Base-by-base conservation (phyloP, 1,140 invertebrate species). In the Eurosta solidaginis region DNA sequence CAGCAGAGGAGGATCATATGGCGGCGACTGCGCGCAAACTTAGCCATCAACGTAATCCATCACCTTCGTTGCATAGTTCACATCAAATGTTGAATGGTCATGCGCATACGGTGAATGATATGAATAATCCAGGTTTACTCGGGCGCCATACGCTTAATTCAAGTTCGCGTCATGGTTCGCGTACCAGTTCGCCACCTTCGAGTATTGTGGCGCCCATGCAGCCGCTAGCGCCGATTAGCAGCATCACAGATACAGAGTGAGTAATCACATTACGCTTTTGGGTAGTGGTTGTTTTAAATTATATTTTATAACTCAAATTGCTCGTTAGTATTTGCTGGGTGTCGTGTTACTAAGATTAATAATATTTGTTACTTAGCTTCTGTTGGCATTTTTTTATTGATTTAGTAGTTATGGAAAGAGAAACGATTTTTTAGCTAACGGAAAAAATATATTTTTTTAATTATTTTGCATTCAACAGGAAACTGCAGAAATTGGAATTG, bases 211-310 rank as follows among this genome's bases (percentile, higher is more conserved):
- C 87, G n/a, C 83, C 81, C 85, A 90, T 87, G 81, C 90, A 88
- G 80, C 90, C 91, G 79, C 86, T 89, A 44, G 90, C 90, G 68
- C 91, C 90, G 27, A 82, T 91, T 44, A 89, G 90, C 49, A 91
- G 90, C 81, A 91, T 91, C 82, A 90, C 90, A 49, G 90, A 91
- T 81, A 90, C 90, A 87, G 91, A 91, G 91, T 91, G 84, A 90
- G 90, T 89, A 80, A 36, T 54, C 33, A 40, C n/a, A 22, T 5
- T 77, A 20, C n/a, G 20, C 7, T 75, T 47, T 49, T 36, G 12
- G n/a, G 40, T 45, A 17, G 5, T 29, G n/a, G 40, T 42, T 29
- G 36, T 10, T 9, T n/a, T 76, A n/a, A n/a, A n/a, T n/a, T n/a
- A 12, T 36, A n/a, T 12, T 74, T 25, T 1, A 52, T 50, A 50